Base-by-base conservation (phyloP, 1,140 invertebrate species). In the Aphelinus atriplicis region DNA sequence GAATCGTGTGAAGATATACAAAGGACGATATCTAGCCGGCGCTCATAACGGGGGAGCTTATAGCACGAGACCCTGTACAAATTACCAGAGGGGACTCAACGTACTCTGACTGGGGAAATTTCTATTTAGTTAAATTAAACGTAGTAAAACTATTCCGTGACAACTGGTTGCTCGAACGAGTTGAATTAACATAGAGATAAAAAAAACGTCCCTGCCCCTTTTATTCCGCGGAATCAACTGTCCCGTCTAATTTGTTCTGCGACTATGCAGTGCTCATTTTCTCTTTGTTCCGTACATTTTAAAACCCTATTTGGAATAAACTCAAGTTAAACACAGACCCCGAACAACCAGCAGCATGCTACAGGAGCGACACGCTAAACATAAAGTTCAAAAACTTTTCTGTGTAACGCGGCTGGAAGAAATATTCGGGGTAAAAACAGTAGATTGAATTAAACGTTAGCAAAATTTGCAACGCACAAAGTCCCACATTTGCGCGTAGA, bases 41-140 rank as follows among this genome's bases (percentile, higher is more conserved):
- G 26, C 26, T 26, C 26, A 26, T 26, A 26, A 26, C 26, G 0
- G 26, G 26, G 26, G 26, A 26, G 26, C 26, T 26, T 26, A 26
- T 26, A 26, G 26, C 26, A 26, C 26, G 26, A 26, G 26, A 26
- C 26, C 26, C 26, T 26, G 26, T 26, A 26, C 26, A 26, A 26
- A 26, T 26, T 26, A 26, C 26, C 26, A 26, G 26, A 26, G 26
- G 26, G 26, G 26, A 26, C 26, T 26, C 26, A 26, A 26, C 26
- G 26, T 26, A 26, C 26, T 26, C 26, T 26, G 26, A 26, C 26
- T 26, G 26, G 26, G 26, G 26, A 26, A 26, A 26, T 26, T 26
- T 26, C 26, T 51, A 42, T 45, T 60, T 48, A 9, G 10, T 70
- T 70, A 60, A 70, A 70, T 70, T 70, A 60, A 61, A 70, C 60